phyloP scores from a whole-genome alignment of 1,140 invertebrate species.

The Bombus sibiricus region DNA sequence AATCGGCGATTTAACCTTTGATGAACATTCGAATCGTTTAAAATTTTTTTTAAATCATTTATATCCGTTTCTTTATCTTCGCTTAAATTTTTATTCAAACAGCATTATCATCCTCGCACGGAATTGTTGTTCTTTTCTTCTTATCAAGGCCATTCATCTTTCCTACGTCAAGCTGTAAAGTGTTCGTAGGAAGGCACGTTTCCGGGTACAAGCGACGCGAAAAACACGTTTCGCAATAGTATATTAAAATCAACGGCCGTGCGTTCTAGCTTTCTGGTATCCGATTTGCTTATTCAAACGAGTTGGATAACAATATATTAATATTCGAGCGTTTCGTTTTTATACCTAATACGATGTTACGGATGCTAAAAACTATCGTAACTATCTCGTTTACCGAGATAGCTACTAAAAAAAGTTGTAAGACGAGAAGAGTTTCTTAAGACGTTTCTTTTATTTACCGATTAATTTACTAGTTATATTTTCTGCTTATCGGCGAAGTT shows the following conservation, averaged over 20 bases:
- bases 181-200: not conserved
- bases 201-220: slow-evolving; percentile 12
- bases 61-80: not conserved
- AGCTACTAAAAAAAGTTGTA: too few species aligned
- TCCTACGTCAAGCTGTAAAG: not conserved
- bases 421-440: too few species aligned
- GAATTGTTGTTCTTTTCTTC: not conserved
- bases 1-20: too few species aligned
- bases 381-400: too few species aligned
- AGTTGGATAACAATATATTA: not conserved
- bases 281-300: not conserved
- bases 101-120: not conserved
- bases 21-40: too few species aligned
- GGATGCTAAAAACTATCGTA: too few species aligned
- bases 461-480: too few species aligned
- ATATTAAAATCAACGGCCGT: slow-evolving; percentile 4
- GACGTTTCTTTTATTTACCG: too few species aligned
- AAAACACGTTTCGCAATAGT: slow-evolving; percentile 38
- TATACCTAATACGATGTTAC: too few species aligned
- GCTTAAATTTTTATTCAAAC: not conserved
- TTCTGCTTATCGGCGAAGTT: too few species aligned
- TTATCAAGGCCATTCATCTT: slow-evolving; percentile 10
- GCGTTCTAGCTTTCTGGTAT: not conserved
- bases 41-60: too few species aligned
- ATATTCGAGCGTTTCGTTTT: too few species aligned